Evolutionary conservation across 2,888 invertebrate species (phyloP).

Genomic region (Molanna angustata): DNA sequence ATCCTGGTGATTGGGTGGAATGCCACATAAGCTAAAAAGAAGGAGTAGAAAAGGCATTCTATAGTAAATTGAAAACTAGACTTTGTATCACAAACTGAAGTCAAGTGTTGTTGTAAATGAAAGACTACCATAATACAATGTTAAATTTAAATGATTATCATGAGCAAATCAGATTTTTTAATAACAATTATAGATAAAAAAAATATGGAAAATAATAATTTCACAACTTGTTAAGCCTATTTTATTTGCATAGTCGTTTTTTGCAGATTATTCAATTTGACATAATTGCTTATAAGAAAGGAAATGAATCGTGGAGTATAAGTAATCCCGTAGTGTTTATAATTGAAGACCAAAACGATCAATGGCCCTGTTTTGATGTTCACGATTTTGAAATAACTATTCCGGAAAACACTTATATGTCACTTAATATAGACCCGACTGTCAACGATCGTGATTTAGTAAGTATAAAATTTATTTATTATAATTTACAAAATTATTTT

Average conservation of each 20-base stretch:
- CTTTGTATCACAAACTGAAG: too few species aligned
- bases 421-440: slow-evolving; percentile 48
- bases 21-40: too few species aligned
- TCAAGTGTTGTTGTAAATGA: too few species aligned
- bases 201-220: background rate
- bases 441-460: slow-evolving; percentile 56
- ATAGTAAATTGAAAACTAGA: too few species aligned
- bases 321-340: slow-evolving; percentile 46
- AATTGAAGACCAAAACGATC: slow-evolving; percentile 63
- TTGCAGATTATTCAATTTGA: slow-evolving; percentile 44
- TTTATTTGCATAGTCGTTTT: background rate
- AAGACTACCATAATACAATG: too few species aligned
- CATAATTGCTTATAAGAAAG: slow-evolving; percentile 49
- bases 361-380: slow-evolving; percentile 54
- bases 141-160: too few species aligned
- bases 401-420: slow-evolving; percentile 53
- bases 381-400: slow-evolving; percentile 44
- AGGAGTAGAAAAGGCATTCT: too few species aligned
- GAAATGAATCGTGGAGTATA: slow-evolving; percentile 39
- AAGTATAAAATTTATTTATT: slow-evolving; percentile 32
- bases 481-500: too few species aligned
- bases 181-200: too few species aligned
- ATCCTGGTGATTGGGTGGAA: too few species aligned
- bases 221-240: too few species aligned
- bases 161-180: too few species aligned